Percentiles rank a stretch among this genome's conserved stretches.
Evolutionary conservation across 2,888 invertebrate species (phyloP).

Genomic region (Colostygia pectinataria): DNA sequence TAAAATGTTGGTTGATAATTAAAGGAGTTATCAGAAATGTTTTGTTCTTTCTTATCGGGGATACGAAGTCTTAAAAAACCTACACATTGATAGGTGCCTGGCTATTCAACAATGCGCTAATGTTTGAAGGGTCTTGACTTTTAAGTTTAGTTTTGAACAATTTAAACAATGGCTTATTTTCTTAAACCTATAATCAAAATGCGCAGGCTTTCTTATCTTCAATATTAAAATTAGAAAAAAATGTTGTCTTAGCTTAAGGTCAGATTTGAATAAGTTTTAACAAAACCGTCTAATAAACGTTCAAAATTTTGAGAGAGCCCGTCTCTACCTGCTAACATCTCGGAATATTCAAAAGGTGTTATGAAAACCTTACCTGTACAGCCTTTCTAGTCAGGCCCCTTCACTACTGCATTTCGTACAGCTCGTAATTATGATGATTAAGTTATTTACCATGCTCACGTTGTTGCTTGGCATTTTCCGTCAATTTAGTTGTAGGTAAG

Average conservation of each 20-base stretch:
- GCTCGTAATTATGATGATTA: slow-evolving; percentile 20
- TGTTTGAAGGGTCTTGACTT: slow-evolving; percentile 5
- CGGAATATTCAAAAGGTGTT: slow-evolving; percentile 23
- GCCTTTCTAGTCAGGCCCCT: slow-evolving; percentile 16
- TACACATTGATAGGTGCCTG: slow-evolving; percentile 3
- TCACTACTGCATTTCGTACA: slow-evolving; percentile 17
- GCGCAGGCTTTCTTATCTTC: slow-evolving; percentile 24
- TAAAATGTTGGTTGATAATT: slow-evolving; percentile 42
- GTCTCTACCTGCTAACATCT: slow-evolving; percentile 29
- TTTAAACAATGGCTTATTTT: slow-evolving; percentile 9
- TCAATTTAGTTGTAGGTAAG: neutral
- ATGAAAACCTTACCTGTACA: slow-evolving; percentile 23
- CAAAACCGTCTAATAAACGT: slow-evolving; percentile 13
- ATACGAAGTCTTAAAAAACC: slow-evolving; percentile 46
- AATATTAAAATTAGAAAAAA: slow-evolving; percentile 23
- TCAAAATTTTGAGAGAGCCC: slow-evolving; percentile 7
- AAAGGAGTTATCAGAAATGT: slow-evolving; percentile 50
- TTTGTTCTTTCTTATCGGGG: slow-evolving; percentile 47
- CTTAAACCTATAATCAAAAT: slow-evolving; percentile 14
- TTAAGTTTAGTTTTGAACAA: slow-evolving; percentile 1
- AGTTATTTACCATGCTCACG: slow-evolving; percentile 15
- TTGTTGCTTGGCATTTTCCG: slow-evolving; percentile 12
- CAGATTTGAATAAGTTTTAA: slow-evolving; percentile 20
- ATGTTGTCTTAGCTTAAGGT: slow-evolving; percentile 19
- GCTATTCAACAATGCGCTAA: slow-evolving; percentile 15